These are phyloP conservation scores for Anastrepha ludens DNA, from an alignment of 1,140 invertebrate genomes.

Conservation along the genomic window DNA sequence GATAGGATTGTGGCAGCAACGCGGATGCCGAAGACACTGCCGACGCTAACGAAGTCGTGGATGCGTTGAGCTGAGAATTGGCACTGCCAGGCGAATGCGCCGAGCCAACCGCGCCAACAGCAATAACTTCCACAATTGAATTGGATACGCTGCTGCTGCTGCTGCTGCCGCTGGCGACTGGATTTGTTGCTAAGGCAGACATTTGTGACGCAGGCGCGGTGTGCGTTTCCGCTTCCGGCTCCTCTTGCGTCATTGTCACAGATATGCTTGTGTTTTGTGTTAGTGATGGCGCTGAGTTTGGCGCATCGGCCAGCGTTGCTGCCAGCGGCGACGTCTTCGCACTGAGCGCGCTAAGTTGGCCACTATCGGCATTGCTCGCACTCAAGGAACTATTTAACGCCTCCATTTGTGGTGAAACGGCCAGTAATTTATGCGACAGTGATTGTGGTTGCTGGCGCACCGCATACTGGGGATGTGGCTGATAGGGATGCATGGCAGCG, in stretches of 20 bases:
- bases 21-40: conserved; percentile 1
- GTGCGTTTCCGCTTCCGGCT: conserved; percentile 60
- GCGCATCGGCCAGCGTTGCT: conserved; percentile 57
- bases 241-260: conserved; percentile 68
- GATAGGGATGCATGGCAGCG: conserved; percentile 53
- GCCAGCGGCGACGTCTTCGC: background rate
- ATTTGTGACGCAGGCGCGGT: conserved; percentile 59
- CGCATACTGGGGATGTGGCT: conserved; percentile 49
- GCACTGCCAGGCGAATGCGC: background rate
- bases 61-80: background rate
- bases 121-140: background rate
- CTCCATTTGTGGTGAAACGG: background rate
- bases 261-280: conserved; percentile 69
- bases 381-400: conserved; percentile 28
- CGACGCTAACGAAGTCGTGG: conserved; percentile 16
- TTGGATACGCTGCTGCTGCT: background rate
- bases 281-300: conserved; percentile 55
- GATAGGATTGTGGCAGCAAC: conserved; percentile 61
- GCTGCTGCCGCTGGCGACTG: background rate
- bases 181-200: background rate
- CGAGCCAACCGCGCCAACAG: background rate
- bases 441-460: conserved; percentile 30
- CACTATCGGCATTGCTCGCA: conserved; percentile 10
- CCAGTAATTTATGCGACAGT: background rate
- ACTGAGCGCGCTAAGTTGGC: background rate